Base-by-base conservation (phyloP, 2,113 vertebrate genomes). In the Pteropus alecto region DNA sequence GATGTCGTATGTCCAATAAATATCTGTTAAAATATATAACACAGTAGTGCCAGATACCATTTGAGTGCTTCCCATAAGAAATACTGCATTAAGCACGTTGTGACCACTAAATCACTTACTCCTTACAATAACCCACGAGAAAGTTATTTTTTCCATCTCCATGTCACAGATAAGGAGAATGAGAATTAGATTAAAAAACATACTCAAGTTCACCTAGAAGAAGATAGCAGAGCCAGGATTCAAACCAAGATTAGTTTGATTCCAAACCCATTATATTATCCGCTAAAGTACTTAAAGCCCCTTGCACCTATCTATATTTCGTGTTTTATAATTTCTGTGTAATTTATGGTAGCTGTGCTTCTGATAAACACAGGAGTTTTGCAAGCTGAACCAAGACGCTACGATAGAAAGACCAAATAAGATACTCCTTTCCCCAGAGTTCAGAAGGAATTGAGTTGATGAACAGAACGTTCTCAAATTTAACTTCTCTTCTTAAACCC, bases 141-240 rank as follows among this genome's bases (percentile, higher is more conserved):
- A 83, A 61, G 67, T 63, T 65, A 65, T 41, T 68, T 38, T 87
- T 86, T 76, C 67, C 11, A 73, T 93, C 12, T 86, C 48, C 22
- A 65, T 63, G 78, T 96, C 65, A 83, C 30, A 73, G 71, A 93
- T 58, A 63, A 92, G 26, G 38, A 78, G 74, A 82, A 71, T 38
- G 56, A 96, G 26, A 61, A 87, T 87, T 60, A 83, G 15, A 90
- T 73, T 54, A 21, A 93, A 82, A 89, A 88, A 54, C 26, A 85
- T 58, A 84, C 18, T 16, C 46, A 65, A 51, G 61, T 70, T 87
- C 46, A 38, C 26, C 19, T 11, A 65, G 30, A 70, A 77, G 74
- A 81, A 86, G 18, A 82, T 35, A 46, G 63, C 38, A 83, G 46
- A 71, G 63, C 14, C 30, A 87, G 73, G 41, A 84, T 65, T 95